Evolutionary conservation across 2,888 invertebrate genomes (phyloP).

Genomic region (Drosophila mimetica): DNA sequence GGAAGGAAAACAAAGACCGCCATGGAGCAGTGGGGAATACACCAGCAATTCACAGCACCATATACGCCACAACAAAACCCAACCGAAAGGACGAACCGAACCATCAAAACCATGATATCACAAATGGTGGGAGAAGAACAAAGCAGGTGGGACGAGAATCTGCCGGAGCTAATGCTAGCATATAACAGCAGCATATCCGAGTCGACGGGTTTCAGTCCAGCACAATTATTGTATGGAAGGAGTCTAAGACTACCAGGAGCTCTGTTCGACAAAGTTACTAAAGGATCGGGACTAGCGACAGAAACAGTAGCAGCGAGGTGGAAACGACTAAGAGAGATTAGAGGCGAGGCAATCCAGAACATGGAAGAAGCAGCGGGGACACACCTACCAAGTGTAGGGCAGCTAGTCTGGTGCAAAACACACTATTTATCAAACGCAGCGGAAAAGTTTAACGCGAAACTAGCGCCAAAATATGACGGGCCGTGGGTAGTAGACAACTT

Average conservation of each 20-base stretch:
- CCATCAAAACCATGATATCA: not conserved
- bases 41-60: not conserved
- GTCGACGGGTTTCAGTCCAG: too few relatives aligned
- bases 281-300: not conserved
- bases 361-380: not conserved
- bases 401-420: not conserved
- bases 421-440: not conserved
- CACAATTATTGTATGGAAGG: not conserved
- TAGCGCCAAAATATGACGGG: not conserved
- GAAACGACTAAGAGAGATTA: not conserved
- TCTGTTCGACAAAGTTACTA: too few relatives aligned
- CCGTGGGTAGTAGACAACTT: constrained; percentile 1
- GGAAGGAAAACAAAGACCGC: not conserved
- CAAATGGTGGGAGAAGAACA: not conserved
- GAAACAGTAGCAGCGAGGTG: not conserved
- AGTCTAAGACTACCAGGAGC: not conserved
- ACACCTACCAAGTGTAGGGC: not conserved
- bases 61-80: not conserved
- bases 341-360: not conserved
- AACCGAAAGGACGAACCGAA: not conserved
- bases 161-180: not conserved
- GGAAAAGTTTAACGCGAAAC: not conserved
- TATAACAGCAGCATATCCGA: too few relatives aligned
- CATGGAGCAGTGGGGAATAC: too few relatives aligned
- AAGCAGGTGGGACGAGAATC: not conserved